phyloP scores from a whole-genome alignment of 2,797 vertebrate species.

The Poecile montanus region DNA sequence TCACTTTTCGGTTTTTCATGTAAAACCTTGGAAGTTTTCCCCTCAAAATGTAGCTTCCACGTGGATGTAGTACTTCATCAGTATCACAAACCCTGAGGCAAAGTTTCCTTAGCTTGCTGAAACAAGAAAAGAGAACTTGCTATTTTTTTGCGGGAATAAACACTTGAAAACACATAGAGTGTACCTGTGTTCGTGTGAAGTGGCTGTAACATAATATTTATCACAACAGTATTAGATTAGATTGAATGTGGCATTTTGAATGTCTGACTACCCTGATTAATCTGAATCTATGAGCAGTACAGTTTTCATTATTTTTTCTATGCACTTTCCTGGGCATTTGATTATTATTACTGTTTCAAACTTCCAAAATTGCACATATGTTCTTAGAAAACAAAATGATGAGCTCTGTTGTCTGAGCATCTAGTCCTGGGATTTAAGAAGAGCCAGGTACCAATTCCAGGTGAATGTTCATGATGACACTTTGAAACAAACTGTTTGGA shows the following conservation, averaged over 20 bases:
- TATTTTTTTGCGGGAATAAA: not conserved
- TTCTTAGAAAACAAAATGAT: not conserved
- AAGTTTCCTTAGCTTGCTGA: not conserved
- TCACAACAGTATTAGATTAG: not conserved
- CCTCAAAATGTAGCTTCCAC: accelerated
- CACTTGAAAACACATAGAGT: not conserved
- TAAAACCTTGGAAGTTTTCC: not conserved
- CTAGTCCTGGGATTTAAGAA: not conserved
- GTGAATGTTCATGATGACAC: not conserved
- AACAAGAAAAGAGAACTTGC: not conserved
- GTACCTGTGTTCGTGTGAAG: accelerated
- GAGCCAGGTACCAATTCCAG: not conserved
- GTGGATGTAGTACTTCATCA: accelerated
- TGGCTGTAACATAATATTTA: not conserved
- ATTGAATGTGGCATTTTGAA: not conserved
- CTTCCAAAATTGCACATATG: not conserved
- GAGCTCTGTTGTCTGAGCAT: not conserved
- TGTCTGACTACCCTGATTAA: not conserved
- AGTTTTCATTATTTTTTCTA: not conserved
- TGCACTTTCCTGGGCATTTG: accelerated
- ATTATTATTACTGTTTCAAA: not conserved
- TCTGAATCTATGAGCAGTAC: accelerated
- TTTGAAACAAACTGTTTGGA: not conserved
- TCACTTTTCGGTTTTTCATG: accelerated
- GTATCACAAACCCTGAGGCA: accelerated